Base-by-base conservation (phyloP, 2,888 invertebrate species). In the Habrosyne pyritoides region DNA sequence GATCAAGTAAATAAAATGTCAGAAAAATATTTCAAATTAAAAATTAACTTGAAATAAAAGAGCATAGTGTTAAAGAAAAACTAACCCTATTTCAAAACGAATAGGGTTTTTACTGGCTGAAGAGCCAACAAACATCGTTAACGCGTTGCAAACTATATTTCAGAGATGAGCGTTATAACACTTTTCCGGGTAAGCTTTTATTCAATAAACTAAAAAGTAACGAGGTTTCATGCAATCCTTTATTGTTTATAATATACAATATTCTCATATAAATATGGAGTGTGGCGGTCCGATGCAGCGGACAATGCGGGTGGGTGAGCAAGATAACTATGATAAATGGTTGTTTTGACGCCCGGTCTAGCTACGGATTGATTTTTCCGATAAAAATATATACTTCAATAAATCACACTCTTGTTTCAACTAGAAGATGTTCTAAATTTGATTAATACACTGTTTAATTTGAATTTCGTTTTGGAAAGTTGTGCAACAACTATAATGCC, bases 311-410 rank as follows among this genome's bases (percentile, higher is more conserved):
- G 82, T 79, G 81, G 74, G 70, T 71, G 73, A 68, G 68, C 59
- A 78, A 85, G 88, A 88, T 86, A 86, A 82, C 83, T 69, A 74
- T 89, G 89, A 89, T 87, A 83, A 85, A 89, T 89, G 75, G 74
- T 75, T 78, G 74, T 79, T 84, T 82, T 83, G 88, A 89, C 75
- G 71, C 70, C 73, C 64, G 64, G 68, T 67, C 68, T 71, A 69
- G 71, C 69, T 70, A 42, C 63, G 66, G 77, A 80, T 82, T 83
- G 84, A 87, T 84, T 80, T 81, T 80, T 79, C 80, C 78, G 83
- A 86, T 84, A 86, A 83, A 83, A 84, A 77, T 79, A 73, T 71
- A 69, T 68, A 73, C 75, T 72, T 69, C 70, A 74, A n/a, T 77
- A 75, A 76, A 79, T 75, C 75, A 77, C 61, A 49, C 50, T 10